phyloP scores from a whole-genome alignment of 2,113 vertebrate species.

The Sprattus sprattus region DNA sequence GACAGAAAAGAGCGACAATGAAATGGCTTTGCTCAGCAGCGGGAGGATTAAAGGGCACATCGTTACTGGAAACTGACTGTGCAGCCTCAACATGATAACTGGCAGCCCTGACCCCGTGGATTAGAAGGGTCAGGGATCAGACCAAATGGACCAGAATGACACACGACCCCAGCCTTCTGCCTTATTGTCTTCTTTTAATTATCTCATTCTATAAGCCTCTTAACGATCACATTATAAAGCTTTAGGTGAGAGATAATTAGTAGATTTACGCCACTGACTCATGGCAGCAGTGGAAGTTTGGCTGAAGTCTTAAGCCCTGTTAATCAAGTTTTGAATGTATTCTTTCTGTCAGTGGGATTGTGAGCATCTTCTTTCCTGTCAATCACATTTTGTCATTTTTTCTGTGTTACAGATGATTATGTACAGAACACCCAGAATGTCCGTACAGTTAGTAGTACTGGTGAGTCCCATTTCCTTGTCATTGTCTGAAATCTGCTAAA shows the following conservation, averaged over 20 bases:
- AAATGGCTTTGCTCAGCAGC: constrained; percentile 44
- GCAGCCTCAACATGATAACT: constrained; percentile 16
- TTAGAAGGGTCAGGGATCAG: constrained; percentile 31
- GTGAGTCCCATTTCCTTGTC: constrained; percentile 63
- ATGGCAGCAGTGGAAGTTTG: not conserved
- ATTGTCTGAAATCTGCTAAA: not conserved
- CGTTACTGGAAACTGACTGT: constrained; percentile 32
- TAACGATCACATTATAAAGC: not conserved
- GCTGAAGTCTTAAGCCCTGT: not conserved
- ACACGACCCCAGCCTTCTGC: constrained; percentile 4
- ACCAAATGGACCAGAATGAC: not conserved
- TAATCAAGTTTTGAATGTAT: not conserved
- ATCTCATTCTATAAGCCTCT: constrained; percentile 1
- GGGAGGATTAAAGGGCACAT: constrained; percentile 24
- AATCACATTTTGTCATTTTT: not conserved
- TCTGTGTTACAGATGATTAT: constrained; percentile 69
- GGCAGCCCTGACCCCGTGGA: constrained; percentile 30
- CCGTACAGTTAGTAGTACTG: constrained; percentile 72
- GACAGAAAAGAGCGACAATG: constrained; percentile 18
- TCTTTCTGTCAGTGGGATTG: not conserved
- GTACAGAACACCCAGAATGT: constrained; percentile 71
- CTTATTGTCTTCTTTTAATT: constrained; percentile 19
- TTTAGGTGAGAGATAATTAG: constrained; percentile 14
- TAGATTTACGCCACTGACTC: not conserved
- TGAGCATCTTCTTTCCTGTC: not conserved